Conservation (phyloP, 2,113 vertebrate species). For the Cygnus atratus region DNA sequence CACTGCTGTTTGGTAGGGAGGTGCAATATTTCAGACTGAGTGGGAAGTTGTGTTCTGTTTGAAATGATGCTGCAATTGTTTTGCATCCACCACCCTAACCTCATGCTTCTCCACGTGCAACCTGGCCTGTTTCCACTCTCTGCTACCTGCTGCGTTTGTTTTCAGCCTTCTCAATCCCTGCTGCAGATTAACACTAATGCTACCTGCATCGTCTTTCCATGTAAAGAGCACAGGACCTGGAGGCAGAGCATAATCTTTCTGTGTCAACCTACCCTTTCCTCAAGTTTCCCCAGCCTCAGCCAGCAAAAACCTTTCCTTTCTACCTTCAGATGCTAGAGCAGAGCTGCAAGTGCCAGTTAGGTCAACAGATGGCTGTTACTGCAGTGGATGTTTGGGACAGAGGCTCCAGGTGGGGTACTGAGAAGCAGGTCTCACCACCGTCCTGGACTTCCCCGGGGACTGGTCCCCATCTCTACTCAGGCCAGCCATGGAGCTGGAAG, state of each 20-base stretch:
- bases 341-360: background rate
- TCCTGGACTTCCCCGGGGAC: background rate
- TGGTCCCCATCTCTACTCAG: background rate
- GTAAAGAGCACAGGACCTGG: background rate
- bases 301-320: background rate
- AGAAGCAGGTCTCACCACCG: background rate
- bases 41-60: background rate
- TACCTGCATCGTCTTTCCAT: background rate
- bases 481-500: background rate
- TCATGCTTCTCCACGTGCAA: background rate
- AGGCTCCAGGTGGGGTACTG: background rate
- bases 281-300: background rate
- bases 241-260: background rate
- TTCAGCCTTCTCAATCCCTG: background rate
- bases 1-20: background rate
- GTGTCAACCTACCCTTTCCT: background rate
- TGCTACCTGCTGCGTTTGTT: background rate
- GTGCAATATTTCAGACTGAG: background rate
- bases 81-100: background rate
- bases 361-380: background rate
- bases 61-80: background rate
- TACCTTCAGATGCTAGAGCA: background rate
- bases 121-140: background rate
- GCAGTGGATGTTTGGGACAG: background rate
- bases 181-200: background rate